Evolutionary conservation across 2,797 vertebrate species (phyloP), one percentile per base, ranked within the genome.

Genomic region (Vireo griseus): DNA sequence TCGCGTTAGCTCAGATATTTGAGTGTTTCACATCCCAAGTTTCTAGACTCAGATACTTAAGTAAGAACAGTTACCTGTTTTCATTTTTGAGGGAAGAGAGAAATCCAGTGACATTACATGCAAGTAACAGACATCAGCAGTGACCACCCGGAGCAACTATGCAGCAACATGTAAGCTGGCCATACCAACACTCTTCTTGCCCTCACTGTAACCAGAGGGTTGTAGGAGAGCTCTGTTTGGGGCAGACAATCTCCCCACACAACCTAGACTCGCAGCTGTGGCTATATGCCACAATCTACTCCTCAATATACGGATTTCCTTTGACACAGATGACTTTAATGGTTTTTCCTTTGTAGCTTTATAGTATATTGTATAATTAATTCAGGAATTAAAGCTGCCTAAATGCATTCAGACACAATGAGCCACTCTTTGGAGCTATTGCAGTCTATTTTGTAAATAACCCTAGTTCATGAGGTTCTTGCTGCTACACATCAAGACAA

Each of bases 281-380:
- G 80, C 71, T 89, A 19, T 28, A 39, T 26, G 77, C 33, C 78
- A 90, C 86, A 69, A 66, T 52, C 82, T 84, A 40, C 75, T 76
- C 69, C 85, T 25, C 12, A 26, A 93, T 57, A 73, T 51, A 88
- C 76, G 94, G 94, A 95, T 88, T 88, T 72, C 35, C 44, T 92
- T 84, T 84, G 85, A 95, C 85, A 83, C 18, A 78, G 85, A 93
- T 86, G 44, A 95, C 87, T 94, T 90, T 78, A 96, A 88, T 81
- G 55, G 76, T 14, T 86, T 62, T 92, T 94, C 92, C 72, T 80
- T 88, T 84, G 87, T 45, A 78, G 69, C 45, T 59, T 78, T 61
- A 71, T 13, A 78, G 84, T 35, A 68, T 45, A 91, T 65, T 74
- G 67, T 57, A 75, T 86, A 90, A 92, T 88, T 88, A 90, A 91